Conservation (phyloP, 92 coral and sea anemone genomes). For the Micromussa lordhowensis region DNA sequence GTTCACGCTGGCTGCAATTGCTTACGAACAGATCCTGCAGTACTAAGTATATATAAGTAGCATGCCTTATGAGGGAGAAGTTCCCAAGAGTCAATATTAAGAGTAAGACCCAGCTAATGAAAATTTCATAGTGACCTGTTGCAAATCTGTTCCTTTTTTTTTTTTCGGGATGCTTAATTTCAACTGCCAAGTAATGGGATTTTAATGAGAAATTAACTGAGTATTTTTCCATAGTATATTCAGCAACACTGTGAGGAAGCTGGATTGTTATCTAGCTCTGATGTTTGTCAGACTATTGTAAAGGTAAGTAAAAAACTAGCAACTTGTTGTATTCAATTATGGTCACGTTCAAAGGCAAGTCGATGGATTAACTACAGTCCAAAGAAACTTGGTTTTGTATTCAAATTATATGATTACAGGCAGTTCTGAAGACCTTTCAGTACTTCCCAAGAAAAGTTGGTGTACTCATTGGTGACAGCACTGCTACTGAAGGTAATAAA, state of each 20-base stretch:
- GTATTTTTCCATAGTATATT: background rate
- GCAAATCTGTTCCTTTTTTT: background rate
- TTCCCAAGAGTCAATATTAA: no score
- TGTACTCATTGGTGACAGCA: background rate
- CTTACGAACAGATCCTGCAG: no score
- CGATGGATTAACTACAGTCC: background rate
- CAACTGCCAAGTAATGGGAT: background rate
- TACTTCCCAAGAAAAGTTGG: slow-evolving; percentile 41
- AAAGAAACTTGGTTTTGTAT: background rate
- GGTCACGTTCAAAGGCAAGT: background rate
- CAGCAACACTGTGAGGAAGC: background rate
- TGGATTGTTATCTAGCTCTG: background rate
- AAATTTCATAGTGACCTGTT: no score
- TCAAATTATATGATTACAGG: slow-evolving; percentile 16
- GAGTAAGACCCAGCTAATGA: no score
- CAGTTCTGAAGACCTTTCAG: slow-evolving; percentile 59
- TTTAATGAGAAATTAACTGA: background rate
- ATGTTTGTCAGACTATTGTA: slow-evolving; percentile 1
- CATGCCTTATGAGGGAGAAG: no score
- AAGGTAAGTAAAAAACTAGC: background rate
- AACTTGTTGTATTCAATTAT: no score
- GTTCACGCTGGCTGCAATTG: no score
- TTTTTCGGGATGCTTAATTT: no score
- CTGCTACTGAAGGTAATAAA: background rate
- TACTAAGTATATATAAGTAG: no score